Evolutionary conservation across 2,797 vertebrate genomes (phyloP).

Genomic region (Rhodeus uyekii): DNA sequence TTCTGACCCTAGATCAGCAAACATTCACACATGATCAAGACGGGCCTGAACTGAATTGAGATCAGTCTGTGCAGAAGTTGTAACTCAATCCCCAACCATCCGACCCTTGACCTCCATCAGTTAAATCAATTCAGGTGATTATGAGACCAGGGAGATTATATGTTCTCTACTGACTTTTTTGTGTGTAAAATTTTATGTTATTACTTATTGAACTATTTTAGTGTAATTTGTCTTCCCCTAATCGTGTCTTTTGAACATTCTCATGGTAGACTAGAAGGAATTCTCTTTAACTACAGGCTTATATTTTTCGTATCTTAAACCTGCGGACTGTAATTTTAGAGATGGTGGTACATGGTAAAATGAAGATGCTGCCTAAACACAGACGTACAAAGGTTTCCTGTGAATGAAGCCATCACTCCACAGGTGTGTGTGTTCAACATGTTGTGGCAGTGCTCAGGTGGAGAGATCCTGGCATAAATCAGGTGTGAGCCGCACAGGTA

Average conservation of each 20-base stretch:
- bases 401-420: conserved; percentile 65
- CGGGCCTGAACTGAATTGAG: conserved; percentile 35
- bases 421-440: conserved; percentile 39
- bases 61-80: conserved; percentile 17
- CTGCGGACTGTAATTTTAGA: conserved; percentile 39
- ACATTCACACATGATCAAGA: conserved; percentile 46
- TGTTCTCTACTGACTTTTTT: not conserved
- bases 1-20: conserved; percentile 45
- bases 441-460: conserved; percentile 41
- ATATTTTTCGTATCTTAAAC: conserved; percentile 25
- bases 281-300: not conserved
- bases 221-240: not conserved
- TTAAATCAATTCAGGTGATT: conserved; percentile 14
- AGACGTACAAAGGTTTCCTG: conserved; percentile 42
- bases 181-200: not conserved
- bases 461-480: conserved; percentile 70
- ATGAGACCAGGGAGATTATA: not conserved
- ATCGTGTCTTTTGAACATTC: not conserved
- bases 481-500: conserved; percentile 64
- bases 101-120: conserved; percentile 26
- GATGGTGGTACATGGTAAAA: conserved; percentile 26
- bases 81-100: conserved; percentile 26
- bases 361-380: conserved; percentile 11
- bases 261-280: not conserved
- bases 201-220: conserved; percentile 10